Conservation (phyloP, 2,888 invertebrate genomes). For the Drosophila neotestacea region DNA sequence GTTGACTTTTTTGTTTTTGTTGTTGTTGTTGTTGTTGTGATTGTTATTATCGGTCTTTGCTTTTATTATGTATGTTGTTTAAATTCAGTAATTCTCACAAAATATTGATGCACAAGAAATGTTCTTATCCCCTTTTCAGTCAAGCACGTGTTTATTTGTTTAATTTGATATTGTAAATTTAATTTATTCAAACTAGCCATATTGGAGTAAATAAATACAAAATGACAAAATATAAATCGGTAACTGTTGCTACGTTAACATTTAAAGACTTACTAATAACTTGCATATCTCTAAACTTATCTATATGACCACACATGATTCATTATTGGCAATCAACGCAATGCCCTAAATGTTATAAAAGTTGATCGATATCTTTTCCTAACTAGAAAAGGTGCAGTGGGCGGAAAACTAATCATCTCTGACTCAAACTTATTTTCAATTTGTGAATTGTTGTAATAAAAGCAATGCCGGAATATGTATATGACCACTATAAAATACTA, state of each 20-base stretch:
- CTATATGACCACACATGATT: constrained; percentile 8
- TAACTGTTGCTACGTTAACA: background rate
- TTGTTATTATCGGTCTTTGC: background rate
- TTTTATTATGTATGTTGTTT: constrained; percentile 1
- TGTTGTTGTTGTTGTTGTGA: background rate
- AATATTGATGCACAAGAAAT: background rate
- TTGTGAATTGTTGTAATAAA: background rate
- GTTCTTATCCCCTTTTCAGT: constrained; percentile 5
- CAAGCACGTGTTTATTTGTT: background rate
- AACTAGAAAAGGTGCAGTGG: too few species aligned
- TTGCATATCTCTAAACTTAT: constrained; percentile 4
- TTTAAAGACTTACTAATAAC: background rate
- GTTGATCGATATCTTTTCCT: background rate
- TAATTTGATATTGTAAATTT: background rate
- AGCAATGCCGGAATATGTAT: too few species aligned
- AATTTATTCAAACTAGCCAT: background rate
- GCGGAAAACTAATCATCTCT: background rate
- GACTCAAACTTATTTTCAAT: constrained; percentile 2
- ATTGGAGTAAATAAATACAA: background rate
- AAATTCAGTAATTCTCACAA: constrained; percentile 3
- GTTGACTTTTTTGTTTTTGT: background rate
- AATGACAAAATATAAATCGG: background rate
- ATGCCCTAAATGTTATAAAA: background rate
- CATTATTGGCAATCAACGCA: background rate
- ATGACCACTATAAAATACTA: background rate